phyloP scores from a whole-genome alignment of 2,888 invertebrate genomes.

The Melitaea athalia region DNA sequence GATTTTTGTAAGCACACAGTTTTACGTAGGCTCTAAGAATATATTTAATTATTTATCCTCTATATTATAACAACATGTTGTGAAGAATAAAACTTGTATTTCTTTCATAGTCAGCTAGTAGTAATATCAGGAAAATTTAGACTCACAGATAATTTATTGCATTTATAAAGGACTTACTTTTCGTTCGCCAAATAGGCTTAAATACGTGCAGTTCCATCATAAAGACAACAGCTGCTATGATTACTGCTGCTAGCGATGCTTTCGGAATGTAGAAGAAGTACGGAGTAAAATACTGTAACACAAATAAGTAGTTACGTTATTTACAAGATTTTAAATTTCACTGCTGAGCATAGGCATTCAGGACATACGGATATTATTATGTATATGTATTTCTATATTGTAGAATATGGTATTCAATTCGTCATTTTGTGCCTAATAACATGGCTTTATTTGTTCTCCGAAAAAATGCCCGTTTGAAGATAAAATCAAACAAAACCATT shows the following conservation, averaged over 20 bases:
- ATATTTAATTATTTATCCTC: too few species aligned
- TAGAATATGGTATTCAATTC: too few species aligned
- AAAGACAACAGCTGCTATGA: constrained; percentile 92
- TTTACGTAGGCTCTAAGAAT: too few species aligned
- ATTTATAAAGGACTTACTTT: constrained; percentile 80
- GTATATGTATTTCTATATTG: not conserved
- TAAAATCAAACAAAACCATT: too few species aligned
- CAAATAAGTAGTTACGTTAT: constrained; percentile 55
- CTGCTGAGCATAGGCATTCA: too few species aligned
- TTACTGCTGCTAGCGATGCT: constrained; percentile 90
- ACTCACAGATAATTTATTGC: not conserved
- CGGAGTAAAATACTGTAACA: constrained; percentile 88
- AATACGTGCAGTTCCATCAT: constrained; percentile 92
- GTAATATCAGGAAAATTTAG: not conserved
- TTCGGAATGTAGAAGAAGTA: constrained; percentile 92
- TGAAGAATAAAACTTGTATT: too few species aligned
- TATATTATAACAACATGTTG: too few species aligned
- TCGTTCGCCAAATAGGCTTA: constrained; percentile 90
- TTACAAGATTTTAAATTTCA: not conserved
- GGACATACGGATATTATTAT: too few species aligned
- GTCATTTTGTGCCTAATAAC: too few species aligned
- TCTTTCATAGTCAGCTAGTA: not conserved
- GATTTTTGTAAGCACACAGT: too few species aligned
- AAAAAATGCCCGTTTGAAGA: too few species aligned
- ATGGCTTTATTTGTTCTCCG: too few species aligned